Percentiles rank a stretch among this genome's conserved stretches.
Conservation (phyloP, 2,888 invertebrate species). For the Coelopa pilipes region DNA sequence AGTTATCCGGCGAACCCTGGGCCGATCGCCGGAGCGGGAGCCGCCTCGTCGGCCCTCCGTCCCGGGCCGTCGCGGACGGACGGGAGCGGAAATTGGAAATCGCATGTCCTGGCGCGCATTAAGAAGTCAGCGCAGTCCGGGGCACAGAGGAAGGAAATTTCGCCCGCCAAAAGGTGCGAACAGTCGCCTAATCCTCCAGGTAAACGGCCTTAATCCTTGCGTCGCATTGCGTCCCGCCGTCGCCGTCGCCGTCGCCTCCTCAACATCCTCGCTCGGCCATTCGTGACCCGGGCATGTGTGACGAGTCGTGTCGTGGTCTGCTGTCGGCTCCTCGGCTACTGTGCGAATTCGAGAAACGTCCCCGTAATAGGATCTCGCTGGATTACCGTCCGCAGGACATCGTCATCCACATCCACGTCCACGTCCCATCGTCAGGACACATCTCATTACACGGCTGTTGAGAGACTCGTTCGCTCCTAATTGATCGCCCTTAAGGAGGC, state of each 20-base stretch:
- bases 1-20: constrained; percentile 48
- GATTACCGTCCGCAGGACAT: not conserved
- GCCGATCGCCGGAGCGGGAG: constrained; percentile 42
- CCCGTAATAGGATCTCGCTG: constrained; percentile 3
- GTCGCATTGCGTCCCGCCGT: not conserved
- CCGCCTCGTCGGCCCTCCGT: not conserved
- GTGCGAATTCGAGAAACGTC: not conserved
- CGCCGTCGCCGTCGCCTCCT: not conserved
- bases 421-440: constrained; percentile 2
- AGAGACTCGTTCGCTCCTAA: constrained; percentile 19
- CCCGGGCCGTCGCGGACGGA: not conserved
- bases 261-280: not conserved
- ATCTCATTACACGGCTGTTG: constrained; percentile 32
- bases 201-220: constrained; percentile 47
- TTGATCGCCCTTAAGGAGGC: not conserved
- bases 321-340: not conserved
- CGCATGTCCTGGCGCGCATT: constrained; percentile 10
- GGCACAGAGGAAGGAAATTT: not conserved
- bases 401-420: too few relatives aligned
- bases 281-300: not conserved
- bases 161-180: constrained; percentile 17
- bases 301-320: not conserved
- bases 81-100: constrained; percentile 2
- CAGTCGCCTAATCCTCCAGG: constrained; percentile 46
- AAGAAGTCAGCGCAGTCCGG: not conserved